Base-by-base conservation (phyloP, 2,113 vertebrate genomes). In the Peromyscus californicus region DNA sequence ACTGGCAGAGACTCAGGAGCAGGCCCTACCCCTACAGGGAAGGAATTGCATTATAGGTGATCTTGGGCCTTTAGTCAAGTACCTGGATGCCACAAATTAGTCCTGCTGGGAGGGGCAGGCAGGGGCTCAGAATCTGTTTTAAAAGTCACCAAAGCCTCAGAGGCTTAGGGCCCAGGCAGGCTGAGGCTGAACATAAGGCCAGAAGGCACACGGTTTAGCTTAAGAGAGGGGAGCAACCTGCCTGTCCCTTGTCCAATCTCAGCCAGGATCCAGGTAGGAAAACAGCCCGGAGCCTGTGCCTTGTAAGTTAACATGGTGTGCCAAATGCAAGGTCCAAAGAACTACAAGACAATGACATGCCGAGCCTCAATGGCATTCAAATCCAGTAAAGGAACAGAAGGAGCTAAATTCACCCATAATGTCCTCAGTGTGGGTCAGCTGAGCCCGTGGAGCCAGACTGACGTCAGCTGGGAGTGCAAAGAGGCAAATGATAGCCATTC, bases 221-320 rank as follows among this genome's bases (percentile, higher is more conserved):
- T 29, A 39, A 86, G 31, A 87, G 42, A 45, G 19, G 5, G 2
- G 4, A 39, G 31, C 39, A 39, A 22, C 22, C 5, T n/a, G 2
- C 6, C 26, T 36, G 31, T 22, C 69, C 22, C 70, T 61, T 33
- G 3, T 5, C 22, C 39, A 65, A 70, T 88, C 65, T 57, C 80
- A 21, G 31, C 8, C 24, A 74, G 79, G 13, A 57, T 26, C 21
- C 10, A 0, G 11, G 21, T 24, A 65, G 59, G 72, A 45, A 79
- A 95, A 59, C 48, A 88, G 74, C 2, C 67, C 51, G 24, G 9
- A 69, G 67, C 33, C 61, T 33, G 45, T 5, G 39, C 5, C 33
- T 33, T 24, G 8, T 8, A 10, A 45, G 29, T 48, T 85, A 63
- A 63, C n/a, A 33, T 0, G 0, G 2, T 2, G 19, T 57, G 24